phyloP scores from a whole-genome alignment of 2,113 vertebrate genomes.

The Circaetus cinerascens region DNA sequence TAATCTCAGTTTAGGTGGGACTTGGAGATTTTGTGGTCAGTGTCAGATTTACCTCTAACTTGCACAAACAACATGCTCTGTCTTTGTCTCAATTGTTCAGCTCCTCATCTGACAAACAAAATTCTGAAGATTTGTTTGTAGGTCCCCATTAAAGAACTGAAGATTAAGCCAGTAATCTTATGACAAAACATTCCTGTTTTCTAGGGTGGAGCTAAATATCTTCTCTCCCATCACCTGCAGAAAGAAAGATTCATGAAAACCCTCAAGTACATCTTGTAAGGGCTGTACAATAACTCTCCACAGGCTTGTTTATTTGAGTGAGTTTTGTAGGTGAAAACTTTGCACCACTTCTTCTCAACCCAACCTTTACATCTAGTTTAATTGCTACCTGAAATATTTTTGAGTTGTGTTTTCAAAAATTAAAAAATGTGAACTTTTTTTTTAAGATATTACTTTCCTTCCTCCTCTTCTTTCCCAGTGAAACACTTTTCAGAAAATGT shows the following conservation, averaged over 20 bases:
- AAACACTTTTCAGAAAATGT: background rate
- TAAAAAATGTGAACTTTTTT: background rate
- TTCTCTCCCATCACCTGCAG: background rate
- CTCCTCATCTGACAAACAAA: background rate
- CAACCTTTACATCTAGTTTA: background rate
- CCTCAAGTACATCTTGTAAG: background rate
- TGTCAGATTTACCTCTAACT: background rate
- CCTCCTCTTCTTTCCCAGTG: background rate
- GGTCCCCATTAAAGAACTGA: background rate
- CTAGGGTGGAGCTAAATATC: background rate
- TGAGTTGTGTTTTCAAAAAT: background rate
- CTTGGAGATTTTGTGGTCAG: background rate
- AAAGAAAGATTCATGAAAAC: background rate
- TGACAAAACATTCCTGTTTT: background rate
- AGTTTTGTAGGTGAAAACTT: background rate
- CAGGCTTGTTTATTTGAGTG: background rate
- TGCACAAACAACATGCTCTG: background rate
- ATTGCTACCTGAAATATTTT: background rate
- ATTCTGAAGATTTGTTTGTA: background rate
- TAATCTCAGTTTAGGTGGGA: background rate
- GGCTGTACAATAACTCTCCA: background rate
- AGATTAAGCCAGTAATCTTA: background rate
- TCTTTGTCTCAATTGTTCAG: background rate
- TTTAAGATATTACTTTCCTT: background rate
- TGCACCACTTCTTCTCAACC: no score